phyloP scores from a whole-genome alignment of 1,140 invertebrate genomes.

The Ceratina australensis region DNA sequence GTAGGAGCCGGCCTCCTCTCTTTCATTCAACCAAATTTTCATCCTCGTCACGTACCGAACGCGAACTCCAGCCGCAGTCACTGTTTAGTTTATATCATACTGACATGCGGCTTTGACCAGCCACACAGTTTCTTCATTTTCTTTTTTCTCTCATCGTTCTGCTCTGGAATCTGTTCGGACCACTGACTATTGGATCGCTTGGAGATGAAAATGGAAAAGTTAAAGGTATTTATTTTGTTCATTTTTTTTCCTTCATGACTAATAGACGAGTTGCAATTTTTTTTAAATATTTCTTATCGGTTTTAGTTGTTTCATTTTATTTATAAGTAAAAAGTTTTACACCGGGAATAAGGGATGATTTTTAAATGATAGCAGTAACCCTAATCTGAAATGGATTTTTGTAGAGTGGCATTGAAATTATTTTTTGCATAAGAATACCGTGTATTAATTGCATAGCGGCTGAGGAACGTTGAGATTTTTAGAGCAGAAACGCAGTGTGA shows the following conservation, averaged over 20 bases:
- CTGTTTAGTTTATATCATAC: not conserved
- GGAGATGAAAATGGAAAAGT: constrained; percentile 15
- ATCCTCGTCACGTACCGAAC: no score
- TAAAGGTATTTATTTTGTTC: constrained; percentile 14
- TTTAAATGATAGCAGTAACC: not conserved
- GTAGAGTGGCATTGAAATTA: no score
- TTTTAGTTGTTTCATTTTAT: no score
- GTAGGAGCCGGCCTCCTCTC: constrained; percentile 51
- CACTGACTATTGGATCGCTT: not conserved
- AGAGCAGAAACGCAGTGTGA: constrained; percentile 72
- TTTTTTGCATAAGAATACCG: no score
- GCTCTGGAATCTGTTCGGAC: not conserved
- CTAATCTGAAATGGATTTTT: not conserved
- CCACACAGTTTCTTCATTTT: not conserved
- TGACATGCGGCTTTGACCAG: not conserved
- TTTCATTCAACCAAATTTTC: not conserved
- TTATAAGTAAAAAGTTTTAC: no score
- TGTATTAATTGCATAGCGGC: constrained; percentile 53
- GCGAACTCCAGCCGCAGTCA: no score
- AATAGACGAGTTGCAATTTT: not conserved
- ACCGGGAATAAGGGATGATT: no score
- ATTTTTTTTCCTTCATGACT: not conserved
- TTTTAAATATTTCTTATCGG: no score
- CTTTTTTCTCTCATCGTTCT: not conserved
- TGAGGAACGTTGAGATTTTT: constrained; percentile 64